Evolutionary conservation across 2,113 vertebrate genomes (phyloP).

Genomic region (Cyprinodon variegatus): DNA sequence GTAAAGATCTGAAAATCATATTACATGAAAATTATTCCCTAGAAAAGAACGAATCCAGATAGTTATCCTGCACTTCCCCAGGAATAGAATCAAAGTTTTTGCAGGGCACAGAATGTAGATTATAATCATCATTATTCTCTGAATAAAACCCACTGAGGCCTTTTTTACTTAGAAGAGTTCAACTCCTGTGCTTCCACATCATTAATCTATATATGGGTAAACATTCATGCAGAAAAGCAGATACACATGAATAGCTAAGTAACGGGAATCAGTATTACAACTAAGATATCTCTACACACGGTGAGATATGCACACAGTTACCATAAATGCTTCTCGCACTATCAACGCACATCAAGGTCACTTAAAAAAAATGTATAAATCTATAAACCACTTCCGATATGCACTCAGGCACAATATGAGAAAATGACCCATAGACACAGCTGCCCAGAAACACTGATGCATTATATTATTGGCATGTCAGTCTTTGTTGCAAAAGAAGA

Average conservation of each 20-base stretch:
- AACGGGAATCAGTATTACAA: neutral
- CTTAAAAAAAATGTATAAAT: neutral
- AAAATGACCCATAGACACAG: slow-evolving; percentile 8
- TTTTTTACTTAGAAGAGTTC: neutral
- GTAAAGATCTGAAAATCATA: neutral
- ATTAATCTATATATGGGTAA: neutral
- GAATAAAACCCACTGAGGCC: neutral
- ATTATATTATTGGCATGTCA: neutral
- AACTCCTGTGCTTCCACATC: neutral
- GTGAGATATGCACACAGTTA: neutral
- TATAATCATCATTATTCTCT: neutral
- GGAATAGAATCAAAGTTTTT: neutral
- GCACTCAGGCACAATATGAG: neutral
- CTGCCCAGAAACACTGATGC: neutral
- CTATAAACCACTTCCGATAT: slow-evolving; percentile 34
- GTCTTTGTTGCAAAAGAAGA: neutral
- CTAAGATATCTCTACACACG: neutral
- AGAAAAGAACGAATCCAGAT: neutral
- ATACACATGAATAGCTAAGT: neutral
- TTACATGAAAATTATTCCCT: neutral
- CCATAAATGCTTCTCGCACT: slow-evolving; percentile 23
- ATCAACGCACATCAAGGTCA: slow-evolving; percentile 1
- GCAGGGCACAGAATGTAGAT: neutral
- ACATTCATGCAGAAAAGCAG: neutral
- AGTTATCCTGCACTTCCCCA: neutral